Conservation (phyloP, 2,113 vertebrate species). For the Rynchops niger region DNA sequence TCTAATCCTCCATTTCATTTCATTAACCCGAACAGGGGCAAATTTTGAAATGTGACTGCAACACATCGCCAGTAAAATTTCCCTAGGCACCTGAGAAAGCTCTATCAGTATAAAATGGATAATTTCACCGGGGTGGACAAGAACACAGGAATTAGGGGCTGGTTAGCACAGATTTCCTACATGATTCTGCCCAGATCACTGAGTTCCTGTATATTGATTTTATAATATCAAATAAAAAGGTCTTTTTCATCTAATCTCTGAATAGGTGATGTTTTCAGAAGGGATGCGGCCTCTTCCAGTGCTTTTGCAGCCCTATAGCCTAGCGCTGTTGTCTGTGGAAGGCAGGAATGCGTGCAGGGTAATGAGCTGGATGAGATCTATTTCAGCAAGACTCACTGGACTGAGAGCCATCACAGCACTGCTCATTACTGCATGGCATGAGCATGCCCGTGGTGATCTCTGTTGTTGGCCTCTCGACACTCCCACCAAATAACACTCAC, state of each 20-base stretch:
- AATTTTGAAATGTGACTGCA: not conserved
- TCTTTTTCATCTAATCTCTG: not conserved
- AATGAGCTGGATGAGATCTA: not conserved
- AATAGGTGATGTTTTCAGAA: not conserved
- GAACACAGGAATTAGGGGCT: not conserved
- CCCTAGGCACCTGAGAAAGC: not conserved
- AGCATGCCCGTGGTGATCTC: accelerated
- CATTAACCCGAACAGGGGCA: constrained; percentile 36
- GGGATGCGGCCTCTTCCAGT: not conserved
- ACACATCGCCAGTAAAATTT: not conserved
- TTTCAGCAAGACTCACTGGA: not conserved
- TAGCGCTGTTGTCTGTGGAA: accelerated
- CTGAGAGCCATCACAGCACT: not conserved
- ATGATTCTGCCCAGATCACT: not conserved
- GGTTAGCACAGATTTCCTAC: not conserved
- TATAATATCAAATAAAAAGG: not conserved
- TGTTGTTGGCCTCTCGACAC: not conserved
- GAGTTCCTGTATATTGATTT: not conserved
- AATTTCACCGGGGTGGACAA: not conserved
- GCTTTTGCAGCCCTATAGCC: not conserved
- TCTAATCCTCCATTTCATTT: constrained; percentile 39
- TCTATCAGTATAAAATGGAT: not conserved
- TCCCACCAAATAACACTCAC: not conserved
- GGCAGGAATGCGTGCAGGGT: accelerated
- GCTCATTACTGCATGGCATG: not conserved